Conservation (phyloP, 2,888 invertebrate species). For the Lacanobia oleracea region DNA sequence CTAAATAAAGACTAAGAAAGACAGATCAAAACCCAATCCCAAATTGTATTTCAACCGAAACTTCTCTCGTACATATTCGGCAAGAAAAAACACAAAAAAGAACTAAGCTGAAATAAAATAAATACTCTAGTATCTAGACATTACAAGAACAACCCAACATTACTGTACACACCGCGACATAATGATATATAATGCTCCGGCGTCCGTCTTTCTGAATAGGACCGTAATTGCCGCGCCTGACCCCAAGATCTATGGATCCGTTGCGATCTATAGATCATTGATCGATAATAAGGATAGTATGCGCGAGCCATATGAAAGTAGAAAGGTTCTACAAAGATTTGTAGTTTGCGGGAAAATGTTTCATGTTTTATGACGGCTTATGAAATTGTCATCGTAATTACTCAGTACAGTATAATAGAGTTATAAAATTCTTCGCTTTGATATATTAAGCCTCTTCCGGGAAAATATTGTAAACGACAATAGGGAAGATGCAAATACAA, state of each 20-base stretch:
- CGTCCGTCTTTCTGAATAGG: conserved; percentile 71
- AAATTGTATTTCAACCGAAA: no score
- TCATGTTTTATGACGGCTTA: neutral
- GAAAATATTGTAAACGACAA: no score
- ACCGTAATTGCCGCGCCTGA: conserved; percentile 75
- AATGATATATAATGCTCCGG: conserved; percentile 66
- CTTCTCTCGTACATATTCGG: neutral
- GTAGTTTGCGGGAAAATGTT: conserved; percentile 29
- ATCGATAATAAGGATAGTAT: conserved; percentile 72
- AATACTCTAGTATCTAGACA: conserved; percentile 22
- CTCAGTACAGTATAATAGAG: no score
- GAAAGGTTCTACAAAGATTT: conserved; percentile 57
- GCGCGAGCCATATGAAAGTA: conserved; percentile 63
- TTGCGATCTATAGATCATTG: conserved; percentile 70
- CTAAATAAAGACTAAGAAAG: no score
- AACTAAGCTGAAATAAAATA: neutral
- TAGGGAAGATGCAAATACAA: no score
- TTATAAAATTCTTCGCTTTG: no score
- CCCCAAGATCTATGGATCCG: conserved; percentile 81
- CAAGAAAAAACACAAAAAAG: neutral
- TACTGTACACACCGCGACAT: conserved; percentile 51
- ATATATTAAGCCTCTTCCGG: no score
- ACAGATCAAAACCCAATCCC: no score
- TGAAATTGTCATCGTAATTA: neutral
- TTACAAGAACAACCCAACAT: conserved; percentile 10